Base-by-base conservation (phyloP, 1,140 invertebrate genomes). In the Marisa cornuarietis region DNA sequence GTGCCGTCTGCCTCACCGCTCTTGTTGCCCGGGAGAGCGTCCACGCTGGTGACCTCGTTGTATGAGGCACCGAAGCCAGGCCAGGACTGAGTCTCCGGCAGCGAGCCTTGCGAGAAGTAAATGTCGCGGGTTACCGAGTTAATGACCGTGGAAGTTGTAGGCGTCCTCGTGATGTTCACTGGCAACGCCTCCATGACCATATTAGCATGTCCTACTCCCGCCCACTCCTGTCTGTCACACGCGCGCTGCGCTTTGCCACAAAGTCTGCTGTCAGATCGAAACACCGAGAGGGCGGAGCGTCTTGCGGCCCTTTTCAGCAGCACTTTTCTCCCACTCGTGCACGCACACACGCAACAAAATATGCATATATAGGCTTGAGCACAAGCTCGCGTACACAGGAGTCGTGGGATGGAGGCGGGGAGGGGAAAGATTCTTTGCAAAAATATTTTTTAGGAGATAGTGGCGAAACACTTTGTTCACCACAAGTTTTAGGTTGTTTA, bases 141-240 rank as follows among this genome's bases (percentile, higher is more conserved):
- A 62, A 58, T 58, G 22, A 58, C 69, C 69, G 18, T 31, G n/a
- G n/a, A 49, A 26, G 9, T 26, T 10, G 69, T 31, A 10, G 26
- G 26, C 31, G 24, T 8, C 31, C 16, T 26, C 24, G 24, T 51
- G 71, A 49, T 24, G 52, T 16, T 51, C 10, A 10, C 52, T n/a
- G 49, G 51, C 71, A 49, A 73, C 71, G 42, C 71, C 71, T 73
- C 71, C 71, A 73, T 73, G 1, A 31, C 52, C n/a, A 22, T 20
- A n/a, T 52, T n/a, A 22, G 14, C 24, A 14, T 26, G 13, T 18
- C 7, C 51, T 22, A 49, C 22, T n/a, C 69, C 51, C 69, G 69
- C 69, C 69, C 31, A 31, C 31, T 26, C n/a, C 69, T 49, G 69
- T 71, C 69, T 42, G 10, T 71, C 69, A 71, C 10, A 10, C 8